These are phyloP conservation scores for Heterodera filipjevi DNA, from an alignment of 2,888 invertebrate genomes.

Conservation along the genomic window DNA sequence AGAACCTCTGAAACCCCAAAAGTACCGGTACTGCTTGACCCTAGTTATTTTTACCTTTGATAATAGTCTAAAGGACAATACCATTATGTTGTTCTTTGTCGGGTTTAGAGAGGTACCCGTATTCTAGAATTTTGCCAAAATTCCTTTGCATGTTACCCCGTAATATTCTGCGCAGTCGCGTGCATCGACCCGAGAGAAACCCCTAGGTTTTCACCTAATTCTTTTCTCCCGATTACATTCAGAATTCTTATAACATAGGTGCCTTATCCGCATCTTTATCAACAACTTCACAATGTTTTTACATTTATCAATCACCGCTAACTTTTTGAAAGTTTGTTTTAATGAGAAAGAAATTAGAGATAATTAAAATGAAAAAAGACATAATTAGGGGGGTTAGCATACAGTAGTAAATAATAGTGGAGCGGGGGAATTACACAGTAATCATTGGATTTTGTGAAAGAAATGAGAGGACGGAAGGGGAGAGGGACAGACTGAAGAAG, in stretches of 20 bases:
- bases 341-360: neutral
- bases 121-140: too few relatives aligned
- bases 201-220: too few relatives aligned
- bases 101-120: too few relatives aligned
- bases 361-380: neutral
- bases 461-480: too few relatives aligned
- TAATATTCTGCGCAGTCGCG: too few relatives aligned
- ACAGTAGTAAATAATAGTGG: neutral
- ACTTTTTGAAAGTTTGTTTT: conserved; percentile 11
- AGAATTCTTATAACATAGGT: neutral
- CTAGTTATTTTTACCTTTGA: too few relatives aligned
- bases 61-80: too few relatives aligned
- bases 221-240: neutral
- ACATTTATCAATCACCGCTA: conserved; percentile 5
- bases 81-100: too few relatives aligned
- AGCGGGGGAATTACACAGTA: neutral
- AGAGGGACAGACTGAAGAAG: neutral
- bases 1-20: too few relatives aligned
- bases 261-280: neutral
- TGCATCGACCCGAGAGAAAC: too few relatives aligned
- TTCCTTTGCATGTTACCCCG: too few relatives aligned
- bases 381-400: neutral
- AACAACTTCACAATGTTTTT: conserved; percentile 12
- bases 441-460: neutral
- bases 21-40: too few relatives aligned